Percentiles rank a stretch among this genome's conserved stretches.
Conservation (phyloP, 2,888 invertebrate species). For the Agrilus mali region DNA sequence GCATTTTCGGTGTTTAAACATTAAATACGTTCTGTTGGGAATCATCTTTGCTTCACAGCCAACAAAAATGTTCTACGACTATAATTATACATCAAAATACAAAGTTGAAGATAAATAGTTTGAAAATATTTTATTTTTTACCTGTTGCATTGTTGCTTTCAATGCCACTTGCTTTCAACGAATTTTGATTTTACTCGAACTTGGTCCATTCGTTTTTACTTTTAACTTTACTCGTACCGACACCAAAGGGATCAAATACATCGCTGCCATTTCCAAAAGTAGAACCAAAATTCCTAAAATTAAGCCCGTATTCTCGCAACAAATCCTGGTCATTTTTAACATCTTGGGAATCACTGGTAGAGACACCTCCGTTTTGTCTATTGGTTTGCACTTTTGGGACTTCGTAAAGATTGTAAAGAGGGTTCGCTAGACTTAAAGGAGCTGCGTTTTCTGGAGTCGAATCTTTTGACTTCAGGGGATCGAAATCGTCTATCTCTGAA, state of each 20-base stretch:
- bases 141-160: no score
- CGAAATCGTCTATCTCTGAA: slow-evolving; percentile 53
- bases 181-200: slow-evolving; percentile 33
- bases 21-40: no score
- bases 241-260: slow-evolving; percentile 29
- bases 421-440: slow-evolving; percentile 39
- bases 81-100: no score
- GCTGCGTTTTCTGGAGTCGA: slow-evolving; percentile 18
- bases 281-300: slow-evolving; percentile 42
- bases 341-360: slow-evolving; percentile 21
- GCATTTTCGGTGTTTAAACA: no score
- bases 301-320: slow-evolving; percentile 60
- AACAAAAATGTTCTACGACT: no score
- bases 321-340: slow-evolving; percentile 48
- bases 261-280: slow-evolving; percentile 23
- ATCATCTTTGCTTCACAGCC: no score
- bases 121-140: no score
- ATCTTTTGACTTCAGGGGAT: slow-evolving; percentile 43
- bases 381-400: slow-evolving; percentile 6
- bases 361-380: slow-evolving; percentile 36
- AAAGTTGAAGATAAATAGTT: no score
- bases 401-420: slow-evolving; percentile 34
- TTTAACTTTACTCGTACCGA: slow-evolving; percentile 32
- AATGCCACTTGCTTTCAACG: no score
- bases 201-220: slow-evolving; percentile 46